Percentiles rank a stretch among this genome's conserved stretches.
Evolutionary conservation across 1,140 invertebrate genomes (phyloP).

Genomic region (Andricus grossulariae): DNA sequence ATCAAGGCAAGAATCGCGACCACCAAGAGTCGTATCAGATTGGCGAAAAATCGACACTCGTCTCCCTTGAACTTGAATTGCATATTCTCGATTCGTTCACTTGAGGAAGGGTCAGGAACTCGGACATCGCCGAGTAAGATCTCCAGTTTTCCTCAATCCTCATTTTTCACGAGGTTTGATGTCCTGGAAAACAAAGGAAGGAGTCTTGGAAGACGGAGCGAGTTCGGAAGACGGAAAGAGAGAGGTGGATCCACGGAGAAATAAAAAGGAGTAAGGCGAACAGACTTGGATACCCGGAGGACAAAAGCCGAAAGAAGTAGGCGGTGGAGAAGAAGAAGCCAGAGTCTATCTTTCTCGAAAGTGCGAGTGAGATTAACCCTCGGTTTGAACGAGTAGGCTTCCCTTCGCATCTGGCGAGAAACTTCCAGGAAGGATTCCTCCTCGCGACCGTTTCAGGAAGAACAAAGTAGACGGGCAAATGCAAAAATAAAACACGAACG

Average conservation of each 20-base stretch:
- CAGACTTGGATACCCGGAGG: constrained; percentile 28
- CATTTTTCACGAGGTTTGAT: constrained; percentile 17
- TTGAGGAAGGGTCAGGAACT: constrained; percentile 8
- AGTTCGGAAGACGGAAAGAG: constrained; percentile 1
- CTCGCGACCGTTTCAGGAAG: constrained; percentile 3
- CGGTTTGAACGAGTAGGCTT: constrained; percentile 24
- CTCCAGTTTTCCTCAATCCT: background rate
- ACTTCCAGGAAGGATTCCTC: constrained; percentile 24
- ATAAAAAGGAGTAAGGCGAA: background rate
- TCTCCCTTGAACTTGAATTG: constrained; percentile 7
- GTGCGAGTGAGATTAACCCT: constrained; percentile 12
- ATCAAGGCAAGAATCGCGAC: constrained; percentile 16
- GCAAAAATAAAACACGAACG: background rate
- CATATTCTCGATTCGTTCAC: no score
- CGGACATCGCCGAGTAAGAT: constrained; percentile 11
- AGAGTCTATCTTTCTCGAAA: background rate
- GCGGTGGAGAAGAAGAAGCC: background rate
- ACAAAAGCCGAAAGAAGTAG: constrained; percentile 31
- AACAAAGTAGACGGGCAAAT: constrained; percentile 8
- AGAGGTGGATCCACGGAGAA: constrained; percentile 4
- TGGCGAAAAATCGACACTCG: constrained; percentile 22
- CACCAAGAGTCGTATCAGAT: background rate
- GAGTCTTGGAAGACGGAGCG: background rate
- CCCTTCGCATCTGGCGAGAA: constrained; percentile 31
- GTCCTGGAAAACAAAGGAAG: constrained; percentile 11